phyloP scores from a whole-genome alignment of 2,113 vertebrate genomes.

The Rhinoptilus africanus region DNA sequence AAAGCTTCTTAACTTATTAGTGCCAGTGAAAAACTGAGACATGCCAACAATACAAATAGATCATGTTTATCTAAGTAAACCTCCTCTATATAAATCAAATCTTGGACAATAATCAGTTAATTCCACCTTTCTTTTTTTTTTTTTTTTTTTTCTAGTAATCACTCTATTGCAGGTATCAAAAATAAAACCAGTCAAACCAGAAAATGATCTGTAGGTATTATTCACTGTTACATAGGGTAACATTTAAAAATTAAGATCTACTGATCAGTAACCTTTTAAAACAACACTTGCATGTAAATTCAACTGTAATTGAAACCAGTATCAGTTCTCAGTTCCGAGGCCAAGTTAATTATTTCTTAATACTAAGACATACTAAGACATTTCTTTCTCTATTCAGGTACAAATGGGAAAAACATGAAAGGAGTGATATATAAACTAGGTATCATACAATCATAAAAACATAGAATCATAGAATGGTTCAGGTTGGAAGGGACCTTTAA shows the following conservation, averaged over 20 bases:
- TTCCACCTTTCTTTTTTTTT: neutral
- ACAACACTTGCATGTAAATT: slow-evolving; percentile 26
- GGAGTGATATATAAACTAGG: neutral
- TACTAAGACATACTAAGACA: neutral
- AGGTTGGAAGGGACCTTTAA: neutral
- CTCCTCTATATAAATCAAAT: neutral
- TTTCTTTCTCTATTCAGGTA: neutral
- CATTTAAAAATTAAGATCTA: neutral
- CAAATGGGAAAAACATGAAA: neutral
- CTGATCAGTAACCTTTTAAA: slow-evolving; percentile 4
- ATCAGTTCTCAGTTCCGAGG: neutral
- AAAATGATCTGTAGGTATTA: neutral
- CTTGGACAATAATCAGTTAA: neutral
- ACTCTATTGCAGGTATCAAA: neutral
- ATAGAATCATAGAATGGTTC: neutral
- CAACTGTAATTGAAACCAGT: neutral
- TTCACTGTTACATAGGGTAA: neutral
- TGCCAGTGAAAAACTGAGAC: neutral
- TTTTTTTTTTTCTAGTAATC: neutral
- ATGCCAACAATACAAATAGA: neutral
- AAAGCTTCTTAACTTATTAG: neutral
- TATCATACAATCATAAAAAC: neutral
- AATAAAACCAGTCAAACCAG: neutral
- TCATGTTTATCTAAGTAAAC: slow-evolving; percentile 9
- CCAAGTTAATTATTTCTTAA: neutral